Evolutionary conservation across 1,140 invertebrate genomes (phyloP).

Genomic region (Drosophila fuyamai): DNA sequence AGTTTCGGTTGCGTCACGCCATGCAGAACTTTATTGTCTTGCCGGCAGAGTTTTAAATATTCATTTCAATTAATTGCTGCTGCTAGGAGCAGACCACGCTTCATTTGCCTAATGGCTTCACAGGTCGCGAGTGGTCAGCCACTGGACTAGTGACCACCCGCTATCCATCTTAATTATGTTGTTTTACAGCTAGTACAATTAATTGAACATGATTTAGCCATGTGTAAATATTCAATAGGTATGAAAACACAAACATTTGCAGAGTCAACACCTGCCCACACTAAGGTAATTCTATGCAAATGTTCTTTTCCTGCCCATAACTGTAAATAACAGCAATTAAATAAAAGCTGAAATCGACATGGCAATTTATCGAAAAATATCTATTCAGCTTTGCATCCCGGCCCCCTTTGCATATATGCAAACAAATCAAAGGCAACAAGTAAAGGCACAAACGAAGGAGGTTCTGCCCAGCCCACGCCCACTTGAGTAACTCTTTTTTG

Average conservation of each 20-base stretch:
- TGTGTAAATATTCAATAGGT: conserved; percentile 41
- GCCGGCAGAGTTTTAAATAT: conserved; percentile 57
- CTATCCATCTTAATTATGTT: conserved; percentile 71
- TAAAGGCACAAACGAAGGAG: conserved; percentile 18
- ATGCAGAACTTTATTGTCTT: conserved; percentile 57
- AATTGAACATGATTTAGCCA: conserved; percentile 74
- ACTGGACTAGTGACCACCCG: conserved; percentile 14
- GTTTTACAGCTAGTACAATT: conserved; percentile 74
- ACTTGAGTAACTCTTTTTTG: conserved; percentile 10
- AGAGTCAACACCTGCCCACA: conserved; percentile 29
- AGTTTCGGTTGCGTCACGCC: conserved; percentile 22
- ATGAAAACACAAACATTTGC: conserved; percentile 25
- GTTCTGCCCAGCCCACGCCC: conserved; percentile 43
- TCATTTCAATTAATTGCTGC: conserved; percentile 64
- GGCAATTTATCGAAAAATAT: conserved; percentile 52
- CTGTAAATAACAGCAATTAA: conserved; percentile 50
- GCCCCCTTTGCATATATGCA: conserved; percentile 43
- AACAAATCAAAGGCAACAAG: conserved; percentile 28
- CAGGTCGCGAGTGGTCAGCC: conserved; percentile 13
- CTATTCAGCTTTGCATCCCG: conserved; percentile 16
- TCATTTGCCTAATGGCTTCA: conserved; percentile 71
- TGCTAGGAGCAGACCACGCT: conserved; percentile 26
- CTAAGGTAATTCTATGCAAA: conserved; percentile 9
- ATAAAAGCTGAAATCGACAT: conserved; percentile 29
- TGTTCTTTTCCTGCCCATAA: conserved; percentile 19